Conservation (phyloP, 2,888 invertebrate species). For the Cheilosia soror region DNA sequence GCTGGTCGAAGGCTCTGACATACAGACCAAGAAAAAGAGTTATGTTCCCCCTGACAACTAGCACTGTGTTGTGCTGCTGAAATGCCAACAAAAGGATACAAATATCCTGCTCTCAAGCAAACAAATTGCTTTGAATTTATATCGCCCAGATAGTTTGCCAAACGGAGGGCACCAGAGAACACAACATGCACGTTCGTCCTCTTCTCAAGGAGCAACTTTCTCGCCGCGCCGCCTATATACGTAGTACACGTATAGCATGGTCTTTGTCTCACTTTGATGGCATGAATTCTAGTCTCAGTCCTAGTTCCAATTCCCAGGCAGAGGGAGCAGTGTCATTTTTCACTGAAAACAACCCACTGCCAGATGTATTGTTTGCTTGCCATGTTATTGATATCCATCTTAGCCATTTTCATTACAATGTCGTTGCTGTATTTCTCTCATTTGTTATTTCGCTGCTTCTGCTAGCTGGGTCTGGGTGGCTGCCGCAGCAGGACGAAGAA, state of each 20-base stretch:
- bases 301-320: slow-evolving; percentile 8
- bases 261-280: slow-evolving; percentile 29
- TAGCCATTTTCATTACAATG: slow-evolving; percentile 74
- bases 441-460: slow-evolving; percentile 62
- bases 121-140: slow-evolving; percentile 74
- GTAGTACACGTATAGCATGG: not conserved
- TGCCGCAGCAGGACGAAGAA: slow-evolving; percentile 33
- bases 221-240: slow-evolving; percentile 30
- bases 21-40: slow-evolving; percentile 35
- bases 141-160: slow-evolving; percentile 59
- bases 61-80: slow-evolving; percentile 55
- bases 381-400: slow-evolving; percentile 75
- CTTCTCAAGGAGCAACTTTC: slow-evolving; percentile 44
- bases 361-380: slow-evolving; percentile 73
- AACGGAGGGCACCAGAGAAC: slow-evolving; percentile 25
- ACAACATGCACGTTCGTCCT: slow-evolving; percentile 23
- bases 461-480: slow-evolving; percentile 5
- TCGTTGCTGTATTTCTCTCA: slow-evolving; percentile 68
- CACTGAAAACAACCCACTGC: slow-evolving; percentile 68
- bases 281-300: not conserved
- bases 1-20: slow-evolving; percentile 23
- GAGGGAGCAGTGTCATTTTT: slow-evolving; percentile 60
- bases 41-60: slow-evolving; percentile 63
- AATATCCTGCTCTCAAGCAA: slow-evolving; percentile 71
- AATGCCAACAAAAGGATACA: slow-evolving; percentile 72